Conservation (phyloP, 1,140 invertebrate species). For the Pseudachorutes palmiensis region DNA sequence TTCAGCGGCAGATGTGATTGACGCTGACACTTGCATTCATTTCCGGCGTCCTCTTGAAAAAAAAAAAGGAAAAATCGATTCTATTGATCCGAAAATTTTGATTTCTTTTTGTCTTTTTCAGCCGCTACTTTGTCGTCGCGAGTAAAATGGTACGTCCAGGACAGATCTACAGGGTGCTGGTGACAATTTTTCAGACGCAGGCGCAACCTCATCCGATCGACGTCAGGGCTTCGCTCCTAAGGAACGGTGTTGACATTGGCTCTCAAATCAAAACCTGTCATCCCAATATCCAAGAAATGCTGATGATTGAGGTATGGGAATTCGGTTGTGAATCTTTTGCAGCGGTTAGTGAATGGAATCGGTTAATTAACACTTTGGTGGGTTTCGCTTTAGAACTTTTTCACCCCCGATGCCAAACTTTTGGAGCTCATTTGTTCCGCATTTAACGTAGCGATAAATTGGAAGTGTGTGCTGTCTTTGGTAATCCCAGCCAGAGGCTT, state of each 20-base stretch:
- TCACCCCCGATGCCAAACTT: no score
- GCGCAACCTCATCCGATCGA: constrained; percentile 46
- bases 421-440: constrained; percentile 6
- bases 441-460: constrained; percentile 1
- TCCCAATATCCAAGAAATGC: constrained; percentile 67
- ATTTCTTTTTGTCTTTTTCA: constrained; percentile 41
- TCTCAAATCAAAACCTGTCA: constrained; percentile 67
- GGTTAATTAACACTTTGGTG: no score
- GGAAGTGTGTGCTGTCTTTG: constrained; percentile 1
- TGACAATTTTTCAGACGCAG: constrained; percentile 63
- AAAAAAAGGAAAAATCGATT: not conserved
- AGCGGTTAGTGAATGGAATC: not conserved
- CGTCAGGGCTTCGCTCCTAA: constrained; percentile 70
- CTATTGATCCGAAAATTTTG: not conserved
- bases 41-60: not conserved
- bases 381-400: no score
- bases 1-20: no score
- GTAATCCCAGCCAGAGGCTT: no score
- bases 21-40: not conserved
- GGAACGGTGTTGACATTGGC: constrained; percentile 76
- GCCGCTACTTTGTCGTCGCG: constrained; percentile 78
- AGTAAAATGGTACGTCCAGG: constrained; percentile 75
- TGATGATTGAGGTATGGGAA: constrained; percentile 62
- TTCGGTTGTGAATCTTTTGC: not conserved
- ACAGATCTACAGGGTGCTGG: constrained; percentile 72